These are phyloP conservation scores for Didymodactylos carnosus DNA, from an alignment of 2,888 invertebrate species.

Conservation along the genomic window DNA sequence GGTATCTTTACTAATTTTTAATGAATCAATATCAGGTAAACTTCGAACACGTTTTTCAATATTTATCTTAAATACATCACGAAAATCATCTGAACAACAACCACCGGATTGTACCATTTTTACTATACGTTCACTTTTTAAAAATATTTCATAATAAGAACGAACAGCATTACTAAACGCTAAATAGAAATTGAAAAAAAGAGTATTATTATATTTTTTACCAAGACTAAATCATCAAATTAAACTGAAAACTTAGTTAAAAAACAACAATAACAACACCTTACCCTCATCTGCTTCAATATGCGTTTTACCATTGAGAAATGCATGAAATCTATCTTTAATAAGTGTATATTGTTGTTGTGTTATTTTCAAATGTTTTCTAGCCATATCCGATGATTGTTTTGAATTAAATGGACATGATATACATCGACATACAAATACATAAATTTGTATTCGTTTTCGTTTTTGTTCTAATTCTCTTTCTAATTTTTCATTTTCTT, in stretches of 20 bases:
- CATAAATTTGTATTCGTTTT: slow-evolving; percentile 77
- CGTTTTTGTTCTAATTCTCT: slow-evolving; percentile 43
- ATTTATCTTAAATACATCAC: slow-evolving; percentile 91
- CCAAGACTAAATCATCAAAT: not conserved
- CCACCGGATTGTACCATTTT: slow-evolving; percentile 94
- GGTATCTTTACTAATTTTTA: slow-evolving; percentile 71
- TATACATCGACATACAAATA: slow-evolving; percentile 87
- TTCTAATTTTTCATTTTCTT: not conserved
- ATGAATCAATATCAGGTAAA: slow-evolving; percentile 92
- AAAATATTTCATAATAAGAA: slow-evolving; percentile 58
- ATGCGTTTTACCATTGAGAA: slow-evolving; percentile 86
- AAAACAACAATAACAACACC: too few species aligned
- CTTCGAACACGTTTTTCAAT: slow-evolving; percentile 90
- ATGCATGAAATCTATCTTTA: slow-evolving; percentile 70
- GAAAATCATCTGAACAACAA: slow-evolving; percentile 90
- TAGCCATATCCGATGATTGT: slow-evolving; percentile 92
- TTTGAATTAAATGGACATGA: slow-evolving; percentile 98
- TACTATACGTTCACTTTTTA: slow-evolving; percentile 80
- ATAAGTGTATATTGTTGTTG: slow-evolving; percentile 84
- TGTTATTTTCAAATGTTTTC: slow-evolving; percentile 78
- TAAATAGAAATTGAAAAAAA: not conserved
- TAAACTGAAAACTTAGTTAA: not conserved
- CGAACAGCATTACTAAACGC: slow-evolving; percentile 97
- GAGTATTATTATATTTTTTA: slow-evolving; percentile 35
- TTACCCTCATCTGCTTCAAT: slow-evolving; percentile 30